Conservation (phyloP, 2,113 vertebrate genomes). For the Lampris incognitus region DNA sequence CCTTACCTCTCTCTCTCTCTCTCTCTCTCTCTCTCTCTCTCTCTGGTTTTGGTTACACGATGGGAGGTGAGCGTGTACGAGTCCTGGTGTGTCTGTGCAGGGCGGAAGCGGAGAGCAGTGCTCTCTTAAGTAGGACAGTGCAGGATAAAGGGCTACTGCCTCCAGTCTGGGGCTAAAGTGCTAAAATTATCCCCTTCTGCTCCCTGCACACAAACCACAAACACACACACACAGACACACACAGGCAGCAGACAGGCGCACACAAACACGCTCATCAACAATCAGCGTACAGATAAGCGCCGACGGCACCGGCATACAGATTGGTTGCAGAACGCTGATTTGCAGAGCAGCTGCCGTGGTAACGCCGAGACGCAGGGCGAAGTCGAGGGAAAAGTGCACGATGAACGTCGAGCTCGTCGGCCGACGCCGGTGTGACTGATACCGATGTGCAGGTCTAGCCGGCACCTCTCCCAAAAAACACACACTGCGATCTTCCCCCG, state of each 20-base stretch:
- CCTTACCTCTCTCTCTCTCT: background rate
- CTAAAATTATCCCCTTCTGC: slow-evolving; percentile 84
- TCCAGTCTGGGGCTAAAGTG: slow-evolving; percentile 85
- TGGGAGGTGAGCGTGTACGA: slow-evolving; percentile 46
- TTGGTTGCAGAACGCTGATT: background rate
- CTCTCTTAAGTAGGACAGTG: slow-evolving; percentile 87
- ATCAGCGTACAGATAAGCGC: slow-evolving; percentile 19
- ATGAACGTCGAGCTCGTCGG: background rate
- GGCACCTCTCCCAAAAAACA: background rate
- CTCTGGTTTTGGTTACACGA: slow-evolving; percentile 38
- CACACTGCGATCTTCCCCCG: slow-evolving; percentile 26
- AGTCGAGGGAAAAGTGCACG: background rate
- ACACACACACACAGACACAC: slow-evolving; percentile 67
- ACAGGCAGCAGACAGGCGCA: slow-evolving; percentile 42
- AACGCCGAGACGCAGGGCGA: background rate
- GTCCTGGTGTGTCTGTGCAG: slow-evolving; percentile 62
- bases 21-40: slow-evolving; percentile 15
- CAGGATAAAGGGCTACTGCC: slow-evolving; percentile 88
- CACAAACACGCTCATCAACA: slow-evolving; percentile 58
- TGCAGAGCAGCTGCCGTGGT: background rate
- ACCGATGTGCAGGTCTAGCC: slow-evolving; percentile 6
- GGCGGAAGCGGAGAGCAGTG: slow-evolving; percentile 82
- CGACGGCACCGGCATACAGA: background rate
- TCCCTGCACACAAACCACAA: slow-evolving; percentile 40
- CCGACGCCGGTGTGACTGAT: background rate